Conservation (phyloP, 1,140 invertebrate genomes). For the Linepithema humile region DNA sequence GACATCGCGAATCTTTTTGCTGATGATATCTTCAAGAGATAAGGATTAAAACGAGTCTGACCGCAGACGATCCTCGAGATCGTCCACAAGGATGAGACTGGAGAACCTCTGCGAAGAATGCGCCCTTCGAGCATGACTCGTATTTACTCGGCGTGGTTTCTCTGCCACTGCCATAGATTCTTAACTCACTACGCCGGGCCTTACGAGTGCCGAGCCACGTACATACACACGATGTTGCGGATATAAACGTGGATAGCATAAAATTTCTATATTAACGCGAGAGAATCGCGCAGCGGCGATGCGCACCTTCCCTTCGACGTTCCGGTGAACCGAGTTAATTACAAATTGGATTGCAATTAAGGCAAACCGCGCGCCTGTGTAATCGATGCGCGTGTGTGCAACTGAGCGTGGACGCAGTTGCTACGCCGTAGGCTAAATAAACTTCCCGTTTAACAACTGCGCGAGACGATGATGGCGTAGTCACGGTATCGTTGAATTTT, state of each 20-base stretch:
- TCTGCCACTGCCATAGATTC: slow-evolving; percentile 63
- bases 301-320: slow-evolving; percentile 34
- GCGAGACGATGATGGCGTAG: slow-evolving; percentile 25
- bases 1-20: background rate
- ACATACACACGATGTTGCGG: slow-evolving; percentile 30
- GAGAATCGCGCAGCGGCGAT: background rate
- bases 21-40: background rate
- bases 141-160: slow-evolving; percentile 72
- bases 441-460: slow-evolving; percentile 63
- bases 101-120: slow-evolving; percentile 77
- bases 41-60: background rate
- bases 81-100: slow-evolving; percentile 28
- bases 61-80: background rate
- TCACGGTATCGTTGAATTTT: slow-evolving; percentile 27
- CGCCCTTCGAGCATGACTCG: slow-evolving; percentile 76
- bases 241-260: slow-evolving; percentile 15
- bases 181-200: slow-evolving; percentile 56
- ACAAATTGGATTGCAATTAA: slow-evolving; percentile 69
- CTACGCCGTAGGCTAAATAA: slow-evolving; percentile 43
- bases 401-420: slow-evolving; percentile 51
- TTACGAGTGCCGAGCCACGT: slow-evolving; percentile 31
- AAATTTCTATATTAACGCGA: slow-evolving; percentile 49
- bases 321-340: slow-evolving; percentile 65
- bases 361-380: slow-evolving; percentile 53
- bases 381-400: slow-evolving; percentile 56